These are phyloP conservation scores for Ophthalmolycus amberensis DNA, from an alignment of 2,113 vertebrate species.

Conservation along the genomic window DNA sequence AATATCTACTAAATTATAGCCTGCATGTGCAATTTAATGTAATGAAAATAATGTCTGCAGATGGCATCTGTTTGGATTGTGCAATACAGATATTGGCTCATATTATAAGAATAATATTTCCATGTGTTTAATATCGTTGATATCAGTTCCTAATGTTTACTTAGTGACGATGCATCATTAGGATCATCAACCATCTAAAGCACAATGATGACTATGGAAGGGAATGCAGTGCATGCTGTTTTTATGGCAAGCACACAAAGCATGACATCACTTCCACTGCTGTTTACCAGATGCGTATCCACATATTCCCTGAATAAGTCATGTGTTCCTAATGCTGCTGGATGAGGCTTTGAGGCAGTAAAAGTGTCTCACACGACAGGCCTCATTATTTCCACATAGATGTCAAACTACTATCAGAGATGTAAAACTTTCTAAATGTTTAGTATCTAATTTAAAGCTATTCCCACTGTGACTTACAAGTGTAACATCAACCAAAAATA, in stretches of 20 bases:
- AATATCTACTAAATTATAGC: slow-evolving; percentile 12
- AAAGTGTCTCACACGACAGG: slow-evolving; percentile 28
- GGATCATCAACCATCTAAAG: slow-evolving; percentile 22
- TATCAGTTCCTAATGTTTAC: neutral
- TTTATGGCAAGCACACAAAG: slow-evolving; percentile 66
- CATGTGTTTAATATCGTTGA: neutral
- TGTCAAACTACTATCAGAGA: no score
- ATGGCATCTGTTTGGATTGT: slow-evolving; percentile 12
- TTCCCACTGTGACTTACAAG: slow-evolving; percentile 37
- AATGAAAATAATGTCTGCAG: slow-evolving; percentile 4
- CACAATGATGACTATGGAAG: slow-evolving; percentile 42
- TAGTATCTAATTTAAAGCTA: slow-evolving; percentile 12
- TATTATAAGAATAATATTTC: neutral
- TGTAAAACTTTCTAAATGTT: neutral
- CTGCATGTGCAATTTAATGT: slow-evolving; percentile 3
- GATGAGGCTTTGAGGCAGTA: slow-evolving; percentile 32
- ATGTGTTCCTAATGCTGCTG: slow-evolving; percentile 22
- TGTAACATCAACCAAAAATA: slow-evolving; percentile 56
- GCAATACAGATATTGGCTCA: neutral
- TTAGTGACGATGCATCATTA: neutral
- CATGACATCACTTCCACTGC: slow-evolving; percentile 57
- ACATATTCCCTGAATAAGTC: slow-evolving; percentile 44
- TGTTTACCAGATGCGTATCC: slow-evolving; percentile 49
- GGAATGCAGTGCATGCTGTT: slow-evolving; percentile 52
- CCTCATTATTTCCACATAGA: no score